Percentiles rank a stretch among this genome's conserved stretches.
phyloP scores from a whole-genome alignment of 2,113 vertebrate species.

The Xenopus tropicalis region UCB_Xtro_10.0 CM004443.2:113810501-113811000 shows the following conservation, averaged over 20 bases:
- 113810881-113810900: constrained; percentile 94
- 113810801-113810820: constrained; percentile 69
- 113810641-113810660: too few relatives aligned
- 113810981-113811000: constrained; percentile 30
- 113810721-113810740: constrained; percentile 20
- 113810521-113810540: too few relatives aligned
- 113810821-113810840: constrained; percentile 90
- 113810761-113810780: constrained; percentile 53
- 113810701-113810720: too few relatives aligned
- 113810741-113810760: constrained; percentile 52
- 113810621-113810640: too few relatives aligned
- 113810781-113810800: constrained; percentile 68
- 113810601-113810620: too few relatives aligned
- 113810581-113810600: too few relatives aligned
- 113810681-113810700: too few relatives aligned
- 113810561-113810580: too few relatives aligned
- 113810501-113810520: too few relatives aligned
- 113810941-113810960: constrained; percentile 92
- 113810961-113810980: constrained; percentile 88
- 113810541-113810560: too few relatives aligned
- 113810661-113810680: too few relatives aligned
- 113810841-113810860: constrained; percentile 98
- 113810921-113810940: constrained; percentile 84
- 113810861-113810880: constrained; percentile 89
- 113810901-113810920: constrained; percentile 90